Evolutionary conservation across 2,888 invertebrate genomes (phyloP).

Genomic region (Stramonita haemastoma): DNA sequence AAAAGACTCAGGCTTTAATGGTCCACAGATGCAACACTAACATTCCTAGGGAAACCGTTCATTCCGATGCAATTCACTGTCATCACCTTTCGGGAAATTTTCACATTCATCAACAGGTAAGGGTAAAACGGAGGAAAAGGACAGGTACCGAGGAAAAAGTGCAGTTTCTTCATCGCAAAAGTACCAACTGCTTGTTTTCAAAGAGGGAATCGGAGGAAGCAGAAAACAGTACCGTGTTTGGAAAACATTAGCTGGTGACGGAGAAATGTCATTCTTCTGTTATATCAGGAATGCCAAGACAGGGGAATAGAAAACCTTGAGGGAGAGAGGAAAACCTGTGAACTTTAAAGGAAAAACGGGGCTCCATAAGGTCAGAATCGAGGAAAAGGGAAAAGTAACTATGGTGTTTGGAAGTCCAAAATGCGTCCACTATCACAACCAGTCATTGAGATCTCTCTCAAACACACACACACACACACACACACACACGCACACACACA

Average conservation of each 20-base stretch:
- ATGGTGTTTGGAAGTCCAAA: neutral
- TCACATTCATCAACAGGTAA: neutral
- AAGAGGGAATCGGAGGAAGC: neutral
- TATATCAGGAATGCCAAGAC: neutral
- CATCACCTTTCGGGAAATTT: neutral
- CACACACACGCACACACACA: neutral
- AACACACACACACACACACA: slow-evolving; percentile 9
- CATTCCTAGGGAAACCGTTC: neutral
- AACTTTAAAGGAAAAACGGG: neutral
- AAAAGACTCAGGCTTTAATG: neutral
- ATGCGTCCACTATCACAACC: neutral
- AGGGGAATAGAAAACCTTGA: neutral
- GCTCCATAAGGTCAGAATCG: neutral
- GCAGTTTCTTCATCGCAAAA: neutral
- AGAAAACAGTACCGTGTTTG: neutral
- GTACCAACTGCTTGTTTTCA: neutral
- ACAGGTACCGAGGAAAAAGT: neutral
- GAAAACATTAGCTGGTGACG: neutral
- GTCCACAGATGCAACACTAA: neutral
- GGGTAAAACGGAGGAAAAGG: neutral
- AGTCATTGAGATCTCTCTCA: neutral
- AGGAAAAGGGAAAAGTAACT: neutral
- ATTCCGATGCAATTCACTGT: neutral
- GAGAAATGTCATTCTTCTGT: neutral
- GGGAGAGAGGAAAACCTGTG: neutral